Evolutionary conservation across 2,888 invertebrate species (phyloP), one percentile per base, ranked within the genome.

Genomic region (Chymomyza caudatula): DNA sequence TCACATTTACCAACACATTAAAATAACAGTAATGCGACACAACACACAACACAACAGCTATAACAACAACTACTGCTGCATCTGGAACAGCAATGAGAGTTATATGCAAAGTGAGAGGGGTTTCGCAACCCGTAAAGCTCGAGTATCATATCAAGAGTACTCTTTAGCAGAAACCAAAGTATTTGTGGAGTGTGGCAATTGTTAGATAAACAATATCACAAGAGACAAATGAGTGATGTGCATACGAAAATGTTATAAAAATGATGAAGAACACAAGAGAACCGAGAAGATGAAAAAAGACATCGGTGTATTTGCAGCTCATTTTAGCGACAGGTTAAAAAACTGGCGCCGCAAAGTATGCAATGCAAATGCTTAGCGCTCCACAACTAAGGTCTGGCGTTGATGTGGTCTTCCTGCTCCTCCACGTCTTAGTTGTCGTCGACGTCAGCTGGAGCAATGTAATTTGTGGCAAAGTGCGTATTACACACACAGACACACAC

Each of bases 1-100:
- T 87, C 85, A 84, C 85, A 85, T 87, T 87, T 85, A 74, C 84
- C 86, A 87, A 79, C 86, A 85, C 85, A 81, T 87, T 85, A 85
- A 83, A 70, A 76, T 63, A 76, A 72, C 79, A 71, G 71, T 49
- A 53, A 60, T 52, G 42, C 19, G 49, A 58, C n/a, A 25, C 29
- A 53, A n/a, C 17, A 58, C n/a, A 25, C 29, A 53, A n/a, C 17
- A 25, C 37, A 43, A 20, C 63, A 62, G 20, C 54, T 52, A 55
- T 53, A 59, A 53, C 13, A 51, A 23, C 43, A 47, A 37, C 43
- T 52, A 19, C 15, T 43, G 23, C 67, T 47, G 0, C 20, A 52
- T 17, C 20, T 23, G 19, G 15, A 47, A 53, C 29, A 60, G 61
- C 29, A 55, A 60, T 52, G 20, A 52, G 20, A 52, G 23, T n/a